phyloP scores from a whole-genome alignment of 2,113 vertebrate genomes.

The Tupaia chinensis region DNA sequence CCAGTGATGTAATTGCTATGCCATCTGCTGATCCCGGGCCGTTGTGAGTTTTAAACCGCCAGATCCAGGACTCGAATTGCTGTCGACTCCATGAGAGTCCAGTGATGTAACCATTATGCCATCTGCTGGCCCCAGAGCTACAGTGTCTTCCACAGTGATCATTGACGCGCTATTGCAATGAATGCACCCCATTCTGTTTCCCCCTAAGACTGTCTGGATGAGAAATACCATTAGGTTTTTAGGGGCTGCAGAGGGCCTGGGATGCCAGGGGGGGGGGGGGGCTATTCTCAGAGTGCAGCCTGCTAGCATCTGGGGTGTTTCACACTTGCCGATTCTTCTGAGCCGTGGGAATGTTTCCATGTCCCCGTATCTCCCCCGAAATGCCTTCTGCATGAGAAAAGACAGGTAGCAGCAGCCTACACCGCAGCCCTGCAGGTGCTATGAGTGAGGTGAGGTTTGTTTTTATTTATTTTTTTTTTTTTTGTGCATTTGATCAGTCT shows the following conservation, averaged over 20 bases:
- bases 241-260: not conserved
- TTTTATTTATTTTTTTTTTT: no score
- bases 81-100: no score
- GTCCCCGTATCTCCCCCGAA: not conserved
- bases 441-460: not conserved
- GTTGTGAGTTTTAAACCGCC: no score
- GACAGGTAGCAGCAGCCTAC: not conserved
- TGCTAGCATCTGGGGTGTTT: not conserved
- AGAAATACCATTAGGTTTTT: not conserved
- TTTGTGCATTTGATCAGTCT: no score
- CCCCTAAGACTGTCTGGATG: not conserved
- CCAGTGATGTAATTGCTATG: no score
- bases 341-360: not conserved
- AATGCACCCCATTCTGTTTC: no score
- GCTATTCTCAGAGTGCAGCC: not conserved
- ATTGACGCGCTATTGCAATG: not conserved
- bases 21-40: no score
- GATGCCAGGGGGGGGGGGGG: not conserved
- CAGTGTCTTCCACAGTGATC: not conserved
- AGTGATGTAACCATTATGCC: no score
- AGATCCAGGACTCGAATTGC: no score
- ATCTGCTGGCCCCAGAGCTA: no score
- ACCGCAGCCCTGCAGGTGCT: no score
- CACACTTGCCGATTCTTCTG: not conserved
- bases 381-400: not conserved